Evolutionary conservation across 2,797 vertebrate species (phyloP), one percentile per base, ranked within the genome.

Genomic region (Pyrocephalus nanus): DNA sequence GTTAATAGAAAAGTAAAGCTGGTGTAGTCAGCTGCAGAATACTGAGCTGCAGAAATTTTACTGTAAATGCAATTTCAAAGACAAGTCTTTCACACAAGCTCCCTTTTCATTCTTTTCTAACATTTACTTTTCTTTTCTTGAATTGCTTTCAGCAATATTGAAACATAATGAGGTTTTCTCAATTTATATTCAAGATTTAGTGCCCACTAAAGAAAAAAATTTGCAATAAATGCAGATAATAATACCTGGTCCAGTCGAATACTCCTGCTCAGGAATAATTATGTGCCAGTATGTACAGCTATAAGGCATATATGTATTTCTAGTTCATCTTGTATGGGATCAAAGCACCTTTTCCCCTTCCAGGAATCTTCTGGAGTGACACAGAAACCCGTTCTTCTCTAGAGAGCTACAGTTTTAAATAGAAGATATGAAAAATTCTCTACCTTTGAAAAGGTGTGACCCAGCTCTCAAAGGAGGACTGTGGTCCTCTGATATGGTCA

Each of bases 1-100:
- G 91, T 77, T 92, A 74, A 81, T 78, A 96, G 94, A 96, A 97
- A 97, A 96, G 95, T 72, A 95, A 93, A 97, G 86, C 51, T 58
- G 42, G 32, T 29, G 54, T 87, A 90, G 60, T 89, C 71, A 97
- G 88, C 45, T 80, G 78, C 89, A 92, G 66, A 73, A 79, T 88
- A 96, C 92, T 81, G 81, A 91, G 67, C 67, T 91, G 60, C 45
- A 64, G 36, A 62, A 92, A 70, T 96, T 96, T 95, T 93, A 94
- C 61, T 96, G 92, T 89, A 84, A 90, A 95, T 73, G 91, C 89
- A 94, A 92, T 97, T 96, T 92, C 26, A 87, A 86, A 94, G 92
- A 95, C 50, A 72, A 90, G 84, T 34, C 61, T 93, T 94, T 83
- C 54, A 34, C 38, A 72, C 64, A 75, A 86, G 74, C 74, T 92